A percentile compares a stretch with the other conserved stretches of the same genome.
Conservation (phyloP, 2,888 invertebrate genomes). For the Drosophila setosimentum region DNA sequence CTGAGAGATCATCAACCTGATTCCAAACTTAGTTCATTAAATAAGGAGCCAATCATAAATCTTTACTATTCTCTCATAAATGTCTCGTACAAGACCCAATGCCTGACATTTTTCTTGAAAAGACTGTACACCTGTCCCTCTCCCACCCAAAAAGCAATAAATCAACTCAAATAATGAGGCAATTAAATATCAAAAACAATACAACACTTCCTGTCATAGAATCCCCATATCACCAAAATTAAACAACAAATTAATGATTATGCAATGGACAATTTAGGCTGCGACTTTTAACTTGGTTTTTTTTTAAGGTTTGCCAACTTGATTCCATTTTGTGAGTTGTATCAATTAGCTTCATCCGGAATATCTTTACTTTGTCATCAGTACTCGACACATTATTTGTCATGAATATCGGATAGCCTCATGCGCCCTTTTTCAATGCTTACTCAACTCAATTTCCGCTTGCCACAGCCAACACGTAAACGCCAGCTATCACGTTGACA, state of each 20-base stretch:
- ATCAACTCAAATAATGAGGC: background rate
- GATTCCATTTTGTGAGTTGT: background rate
- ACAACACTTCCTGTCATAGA: background rate
- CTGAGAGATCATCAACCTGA: background rate
- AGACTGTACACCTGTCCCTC: background rate
- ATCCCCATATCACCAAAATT: rapidly evolving
- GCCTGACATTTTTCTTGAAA: background rate
- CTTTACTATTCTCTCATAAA: no score
- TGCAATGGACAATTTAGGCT: no score
- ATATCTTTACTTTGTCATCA: background rate
- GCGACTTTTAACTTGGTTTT: background rate
- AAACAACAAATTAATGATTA: background rate
- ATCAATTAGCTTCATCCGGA: constrained; percentile 27
- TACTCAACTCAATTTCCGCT: constrained; percentile 68
- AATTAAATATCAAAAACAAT: background rate
- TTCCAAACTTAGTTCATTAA: rapidly evolving
- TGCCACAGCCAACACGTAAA: constrained; percentile 56
- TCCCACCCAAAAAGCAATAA: background rate
- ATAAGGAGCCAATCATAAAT: background rate
- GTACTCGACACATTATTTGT: background rate
- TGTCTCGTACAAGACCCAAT: background rate
- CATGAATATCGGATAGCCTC: constrained; percentile 32
- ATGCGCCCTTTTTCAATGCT: constrained; percentile 15
- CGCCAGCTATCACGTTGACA: constrained; percentile 68
- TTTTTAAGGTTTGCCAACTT: background rate